Evolutionary conservation across 2,888 invertebrate genomes (phyloP), one percentile per base, ranked within the genome.

Genomic region (Drosophila infuscata): DNA sequence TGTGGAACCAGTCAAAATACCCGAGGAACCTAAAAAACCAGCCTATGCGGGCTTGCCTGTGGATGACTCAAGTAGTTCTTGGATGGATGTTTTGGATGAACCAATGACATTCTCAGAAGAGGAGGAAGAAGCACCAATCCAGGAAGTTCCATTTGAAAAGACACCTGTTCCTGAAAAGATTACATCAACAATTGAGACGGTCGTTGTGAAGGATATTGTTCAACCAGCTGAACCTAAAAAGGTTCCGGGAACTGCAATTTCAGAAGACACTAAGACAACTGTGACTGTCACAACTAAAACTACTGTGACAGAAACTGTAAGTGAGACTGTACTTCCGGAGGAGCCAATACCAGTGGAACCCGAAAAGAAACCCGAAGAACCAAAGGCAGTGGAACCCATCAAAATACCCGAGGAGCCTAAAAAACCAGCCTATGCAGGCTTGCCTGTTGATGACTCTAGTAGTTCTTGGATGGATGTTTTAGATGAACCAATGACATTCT

Each of bases 1-100:
- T 11, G 41, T 11, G 11, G 41, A 20, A 1, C 11, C 0, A 1
- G 20, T 11, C n/a, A 41, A 20, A 20, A 41, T 11, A 43, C 20
- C 41, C 41, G 20, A 43, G 11, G 87, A 92, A 75, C 82, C 91
- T 0, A 90, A 70, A 81, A 82, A 80, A 64, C 67, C 82, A 12
- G 81, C 73, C 0, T 91, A 91, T 66, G 90, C 83, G 33, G 92
- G 90, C 8, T 72, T 91, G 54, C 91, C 92, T 3, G 81, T 91
- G 38, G 92, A 74, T 46, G 73, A 73, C 20, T 64, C 73, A 0
- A 73, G 41, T 89, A 89, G 76, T 48, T 69, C 88, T 3, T 93
- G 93, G 90, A 88, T 93, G 86, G 82, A 88, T 57, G 88, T 90
- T 7, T 12, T 92, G 54, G 93, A 93, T 49, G 92, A 93, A 62